Percentiles rank a stretch among this genome's conserved stretches.
Conservation (phyloP, 1,140 invertebrate species). For the Argopecten irradians region DNA sequence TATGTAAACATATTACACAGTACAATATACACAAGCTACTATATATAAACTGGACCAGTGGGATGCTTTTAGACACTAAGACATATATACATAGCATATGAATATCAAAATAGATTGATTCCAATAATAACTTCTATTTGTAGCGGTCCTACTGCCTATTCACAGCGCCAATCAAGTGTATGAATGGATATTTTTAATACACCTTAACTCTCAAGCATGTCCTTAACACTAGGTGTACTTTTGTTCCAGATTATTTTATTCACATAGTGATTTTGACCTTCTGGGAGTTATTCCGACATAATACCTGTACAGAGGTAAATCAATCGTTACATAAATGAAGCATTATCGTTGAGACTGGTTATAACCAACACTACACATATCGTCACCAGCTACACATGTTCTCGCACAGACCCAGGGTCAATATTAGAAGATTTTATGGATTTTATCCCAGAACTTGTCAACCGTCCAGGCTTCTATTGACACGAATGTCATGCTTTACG, state of each 20-base stretch:
- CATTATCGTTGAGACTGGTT: neutral
- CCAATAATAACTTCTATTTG: neutral
- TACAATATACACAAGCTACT: no score
- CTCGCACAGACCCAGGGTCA: neutral
- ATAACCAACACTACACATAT: neutral
- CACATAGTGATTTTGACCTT: neutral
- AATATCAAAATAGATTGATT: slow-evolving; percentile 12
- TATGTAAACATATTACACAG: no score
- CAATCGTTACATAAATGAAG: neutral
- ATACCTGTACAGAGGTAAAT: neutral
- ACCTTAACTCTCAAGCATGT: neutral
- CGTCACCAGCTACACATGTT: neutral
- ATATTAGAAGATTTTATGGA: slow-evolving; percentile 5
- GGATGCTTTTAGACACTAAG: neutral
- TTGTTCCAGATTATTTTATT: neutral
- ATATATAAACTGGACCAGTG: neutral
- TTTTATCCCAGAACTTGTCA: neutral
- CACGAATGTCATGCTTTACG: neutral
- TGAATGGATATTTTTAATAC: neutral
- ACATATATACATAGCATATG: neutral
- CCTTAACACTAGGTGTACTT: neutral
- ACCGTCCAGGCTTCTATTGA: neutral
- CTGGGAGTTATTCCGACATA: neutral
- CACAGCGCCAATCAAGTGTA: neutral
- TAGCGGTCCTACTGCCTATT: neutral